These are phyloP conservation scores for Gambusia affinis DNA, from an alignment of 2,113 vertebrate species.

Conservation along the genomic window DNA sequence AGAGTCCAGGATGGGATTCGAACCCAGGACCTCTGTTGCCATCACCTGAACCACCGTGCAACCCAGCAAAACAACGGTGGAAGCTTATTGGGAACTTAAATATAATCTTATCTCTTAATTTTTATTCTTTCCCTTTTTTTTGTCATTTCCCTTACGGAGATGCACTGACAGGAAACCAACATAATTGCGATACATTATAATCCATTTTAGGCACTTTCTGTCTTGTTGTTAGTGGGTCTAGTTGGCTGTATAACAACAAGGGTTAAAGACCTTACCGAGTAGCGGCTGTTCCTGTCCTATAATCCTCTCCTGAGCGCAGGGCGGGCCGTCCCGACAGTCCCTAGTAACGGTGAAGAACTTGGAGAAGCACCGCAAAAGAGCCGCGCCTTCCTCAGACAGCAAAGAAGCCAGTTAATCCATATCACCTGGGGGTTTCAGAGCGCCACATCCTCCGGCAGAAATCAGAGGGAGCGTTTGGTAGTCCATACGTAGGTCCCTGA, in stretches of 20 bases:
- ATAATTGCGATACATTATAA: not conserved
- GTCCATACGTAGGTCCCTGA: slow-evolving; percentile 4
- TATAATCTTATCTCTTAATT: not conserved
- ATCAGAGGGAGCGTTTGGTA: not conserved
- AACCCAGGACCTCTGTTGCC: too few relatives aligned
- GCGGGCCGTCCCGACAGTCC: slow-evolving; percentile 33
- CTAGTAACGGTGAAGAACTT: slow-evolving; percentile 49
- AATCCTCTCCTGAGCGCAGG: slow-evolving; percentile 59
- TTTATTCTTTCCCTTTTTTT: not conserved
- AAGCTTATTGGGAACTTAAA: not conserved
- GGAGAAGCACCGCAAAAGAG: slow-evolving; percentile 16
- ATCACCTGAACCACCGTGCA: too few relatives aligned
- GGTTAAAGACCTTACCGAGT: slow-evolving; percentile 59
- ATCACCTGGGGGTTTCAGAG: not conserved
- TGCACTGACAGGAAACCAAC: not conserved
- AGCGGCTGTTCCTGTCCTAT: slow-evolving; percentile 30
- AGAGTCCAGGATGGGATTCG: too few relatives aligned
- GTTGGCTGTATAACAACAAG: not conserved
- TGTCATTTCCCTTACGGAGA: not conserved
- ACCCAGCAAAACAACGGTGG: too few relatives aligned
- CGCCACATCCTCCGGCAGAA: not conserved
- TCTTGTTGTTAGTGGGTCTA: not conserved
- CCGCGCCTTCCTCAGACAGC: slow-evolving; percentile 20
- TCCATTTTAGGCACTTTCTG: slow-evolving; percentile 1
- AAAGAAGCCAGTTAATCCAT: slow-evolving; percentile 48